Conservation (phyloP, 2,797 vertebrate species). For the Hephaestus fuliginosus region DNA sequence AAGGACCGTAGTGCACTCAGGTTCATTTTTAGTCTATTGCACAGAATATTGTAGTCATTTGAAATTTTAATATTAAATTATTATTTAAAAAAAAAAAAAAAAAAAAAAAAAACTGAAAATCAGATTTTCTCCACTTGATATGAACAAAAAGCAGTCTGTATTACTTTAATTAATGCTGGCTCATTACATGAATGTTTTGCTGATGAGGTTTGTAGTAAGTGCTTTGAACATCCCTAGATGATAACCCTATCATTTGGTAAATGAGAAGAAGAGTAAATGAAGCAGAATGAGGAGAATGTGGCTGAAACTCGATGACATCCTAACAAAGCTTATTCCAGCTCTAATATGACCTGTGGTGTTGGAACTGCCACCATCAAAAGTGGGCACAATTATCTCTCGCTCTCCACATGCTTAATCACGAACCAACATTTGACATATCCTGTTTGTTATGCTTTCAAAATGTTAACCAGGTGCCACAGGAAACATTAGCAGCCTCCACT, state of each 20-base stretch:
- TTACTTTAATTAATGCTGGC: not conserved
- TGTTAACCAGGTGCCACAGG: not conserved
- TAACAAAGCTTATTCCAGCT: not conserved
- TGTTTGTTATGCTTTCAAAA: not conserved
- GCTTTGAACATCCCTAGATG: not conserved
- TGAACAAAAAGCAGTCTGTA: not conserved
- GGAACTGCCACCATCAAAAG: not conserved
- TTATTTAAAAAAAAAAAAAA: not conserved
- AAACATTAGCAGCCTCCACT: not conserved
- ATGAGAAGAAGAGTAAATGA: not conserved
- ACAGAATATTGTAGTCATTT: not conserved
- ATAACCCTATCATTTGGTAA: constrained; percentile 1
- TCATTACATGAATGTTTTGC: constrained; percentile 15
- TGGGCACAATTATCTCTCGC: not conserved
- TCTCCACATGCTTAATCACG: not conserved
- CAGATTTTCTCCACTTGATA: not conserved
- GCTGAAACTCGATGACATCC: not conserved
- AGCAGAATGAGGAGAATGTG: not conserved
- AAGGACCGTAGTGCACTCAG: constrained; percentile 1
- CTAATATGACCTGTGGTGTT: not conserved
- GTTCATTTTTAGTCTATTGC: constrained; percentile 11
- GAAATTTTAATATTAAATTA: constrained; percentile 13
- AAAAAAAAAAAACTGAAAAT: not conserved
- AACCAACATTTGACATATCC: not conserved
- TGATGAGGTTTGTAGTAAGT: not conserved